These are phyloP conservation scores for Plemyria rubiginata DNA, from an alignment of 2,888 invertebrate species.

Conservation along the genomic window DNA sequence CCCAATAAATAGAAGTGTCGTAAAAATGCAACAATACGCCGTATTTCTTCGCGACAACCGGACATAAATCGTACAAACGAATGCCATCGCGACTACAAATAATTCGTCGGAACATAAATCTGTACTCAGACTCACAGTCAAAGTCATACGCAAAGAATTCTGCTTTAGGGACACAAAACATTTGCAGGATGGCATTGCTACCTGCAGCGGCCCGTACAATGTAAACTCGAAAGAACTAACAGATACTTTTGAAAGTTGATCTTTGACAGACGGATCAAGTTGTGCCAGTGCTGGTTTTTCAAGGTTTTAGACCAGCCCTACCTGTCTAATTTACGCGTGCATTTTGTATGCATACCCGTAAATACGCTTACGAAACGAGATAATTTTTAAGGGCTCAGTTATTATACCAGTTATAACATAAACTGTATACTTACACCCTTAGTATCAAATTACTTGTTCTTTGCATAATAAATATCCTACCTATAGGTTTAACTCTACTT, in stretches of 20 bases:
- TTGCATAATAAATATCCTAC: conserved; percentile 2
- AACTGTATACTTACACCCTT: neutral
- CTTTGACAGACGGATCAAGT: conserved; percentile 28
- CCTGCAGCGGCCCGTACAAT: conserved; percentile 30
- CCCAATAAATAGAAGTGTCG: conserved; percentile 49
- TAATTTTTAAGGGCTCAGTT: conserved; percentile 25
- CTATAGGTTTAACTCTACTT: neutral
- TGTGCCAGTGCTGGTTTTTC: conserved; percentile 29
- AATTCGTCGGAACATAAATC: conserved; percentile 53
- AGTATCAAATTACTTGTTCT: conserved; percentile 1
- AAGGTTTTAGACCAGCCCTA: conserved; percentile 29
- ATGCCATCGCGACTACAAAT: conserved; percentile 49
- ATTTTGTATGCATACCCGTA: conserved; percentile 26
- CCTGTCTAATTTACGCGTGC: conserved; percentile 28
- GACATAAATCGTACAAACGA: conserved; percentile 51
- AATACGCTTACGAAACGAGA: conserved; percentile 17
- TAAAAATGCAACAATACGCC: conserved; percentile 53
- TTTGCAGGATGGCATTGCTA: conserved; percentile 29
- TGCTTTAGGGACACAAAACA: conserved; percentile 42
- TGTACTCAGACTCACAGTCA: conserved; percentile 32
- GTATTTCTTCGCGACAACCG: conserved; percentile 45
- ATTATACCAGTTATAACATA: conserved; percentile 10
- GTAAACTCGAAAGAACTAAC: conserved; percentile 31
- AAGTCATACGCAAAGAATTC: conserved; percentile 48
- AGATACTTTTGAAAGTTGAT: conserved; percentile 39